Base-by-base conservation (phyloP, 2,888 invertebrate genomes). In the Drosophila rellima region DNA sequence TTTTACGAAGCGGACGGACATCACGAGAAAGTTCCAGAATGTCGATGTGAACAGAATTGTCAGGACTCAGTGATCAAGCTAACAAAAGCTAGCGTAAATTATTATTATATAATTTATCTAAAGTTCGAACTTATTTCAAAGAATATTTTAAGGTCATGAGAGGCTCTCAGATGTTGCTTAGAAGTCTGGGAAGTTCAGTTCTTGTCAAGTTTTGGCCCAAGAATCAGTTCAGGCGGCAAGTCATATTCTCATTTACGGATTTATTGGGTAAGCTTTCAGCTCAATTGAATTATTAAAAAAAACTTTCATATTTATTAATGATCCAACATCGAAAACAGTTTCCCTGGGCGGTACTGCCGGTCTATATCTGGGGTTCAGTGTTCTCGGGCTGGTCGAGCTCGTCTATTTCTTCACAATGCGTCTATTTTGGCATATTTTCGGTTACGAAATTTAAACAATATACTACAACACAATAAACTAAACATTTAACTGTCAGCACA, bases 281-380 rank as follows among this genome's bases (percentile, higher is more conserved):
- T 3, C 1, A 2, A 17, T 0, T 45, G 11, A 17, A 13, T n/a
- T 15, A 20, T 10, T 15, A 10, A 11, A 15, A 5, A 31, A 47
- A 8, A 8, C 5, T 3, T 17, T 13, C 1, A 0, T 23, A 0
- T 20, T 7, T 1, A 11, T 40, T 2, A 2, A 8, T 1, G 7
- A 3, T 6, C 26, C 2, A 13, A 13, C 17, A 10, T 8, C 7
- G 26, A 26, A 26, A 33, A 7, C 91, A 96, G 96, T 96, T 74
- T 94, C 95, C 8, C 95, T 96, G 3, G 96, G 96, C n/a, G 96
- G 96, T 26, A 96, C 96, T 92, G 96, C 95, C 0, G 96, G 96
- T 0, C 92, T 96, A 2, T 96, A 96, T 90, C 93, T 96, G 5
- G 96, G 96, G 29, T 96, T 96, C 88, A 96, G 96, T 78, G 95